Evolutionary conservation across 1,140 invertebrate species (phyloP).

Genomic region (Sarcophaga bullata): DNA sequence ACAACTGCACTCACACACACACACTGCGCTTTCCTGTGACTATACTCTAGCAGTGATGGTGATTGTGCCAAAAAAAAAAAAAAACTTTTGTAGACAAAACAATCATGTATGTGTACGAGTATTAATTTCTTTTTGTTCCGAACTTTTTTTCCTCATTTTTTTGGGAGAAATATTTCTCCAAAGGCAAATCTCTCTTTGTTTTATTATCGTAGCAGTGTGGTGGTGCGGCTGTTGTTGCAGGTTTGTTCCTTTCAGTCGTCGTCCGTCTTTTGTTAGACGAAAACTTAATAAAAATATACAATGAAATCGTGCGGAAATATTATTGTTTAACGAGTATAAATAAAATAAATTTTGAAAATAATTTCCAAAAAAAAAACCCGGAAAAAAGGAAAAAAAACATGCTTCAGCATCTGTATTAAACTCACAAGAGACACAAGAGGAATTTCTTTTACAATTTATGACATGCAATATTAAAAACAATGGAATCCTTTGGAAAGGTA

Average conservation of each 20-base stretch:
- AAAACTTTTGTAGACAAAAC: slow-evolving; percentile 35
- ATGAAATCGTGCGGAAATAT: slow-evolving; percentile 37
- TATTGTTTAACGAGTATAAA: slow-evolving; percentile 33
- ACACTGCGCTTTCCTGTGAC: too few species aligned
- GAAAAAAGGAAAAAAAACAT: too few species aligned
- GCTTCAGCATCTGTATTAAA: too few species aligned
- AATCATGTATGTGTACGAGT: background rate
- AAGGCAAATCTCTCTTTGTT: background rate
- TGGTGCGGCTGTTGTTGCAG: background rate
- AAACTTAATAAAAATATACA: slow-evolving; percentile 27
- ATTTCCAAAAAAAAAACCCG: background rate
- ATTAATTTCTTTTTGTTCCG: background rate
- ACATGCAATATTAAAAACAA: too few species aligned
- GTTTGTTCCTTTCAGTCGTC: too few species aligned
- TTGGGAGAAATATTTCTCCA: too few species aligned
- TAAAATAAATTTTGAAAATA: slow-evolving; percentile 18
- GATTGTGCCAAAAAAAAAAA: slow-evolving; percentile 38
- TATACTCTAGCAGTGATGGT: slow-evolving; percentile 18
- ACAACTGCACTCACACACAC: too few species aligned
- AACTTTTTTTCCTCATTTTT: too few species aligned
- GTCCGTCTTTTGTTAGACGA: too few species aligned
- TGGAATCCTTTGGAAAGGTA: too few species aligned
- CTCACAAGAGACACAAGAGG: too few species aligned
- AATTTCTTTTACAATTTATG: too few species aligned
- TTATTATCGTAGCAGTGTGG: background rate